These are phyloP conservation scores for Tholera decimalis DNA, from an alignment of 2,888 invertebrate species.

Conservation along the genomic window DNA sequence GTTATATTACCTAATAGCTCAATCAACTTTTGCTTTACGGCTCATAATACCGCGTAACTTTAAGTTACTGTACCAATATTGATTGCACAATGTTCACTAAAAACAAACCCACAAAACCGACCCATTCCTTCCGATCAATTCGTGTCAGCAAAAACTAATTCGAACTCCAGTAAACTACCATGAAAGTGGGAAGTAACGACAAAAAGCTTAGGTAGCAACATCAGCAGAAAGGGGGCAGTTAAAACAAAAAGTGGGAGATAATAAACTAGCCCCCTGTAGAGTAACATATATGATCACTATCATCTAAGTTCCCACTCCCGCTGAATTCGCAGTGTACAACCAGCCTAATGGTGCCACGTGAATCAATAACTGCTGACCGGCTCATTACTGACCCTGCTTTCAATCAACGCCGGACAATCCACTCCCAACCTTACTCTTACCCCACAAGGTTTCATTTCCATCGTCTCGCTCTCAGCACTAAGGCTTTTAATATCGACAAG, in stretches of 20 bases:
- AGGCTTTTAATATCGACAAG: constrained; percentile 78
- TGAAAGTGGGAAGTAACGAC: constrained; percentile 31
- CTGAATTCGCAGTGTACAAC: constrained; percentile 73
- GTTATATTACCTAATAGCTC: not conserved
- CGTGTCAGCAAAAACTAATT: constrained; percentile 48
- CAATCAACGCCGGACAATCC: constrained; percentile 76
- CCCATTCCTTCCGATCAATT: constrained; percentile 17
- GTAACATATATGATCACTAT: constrained; percentile 65
- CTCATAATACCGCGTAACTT: not conserved
- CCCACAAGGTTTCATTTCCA: constrained; percentile 52
- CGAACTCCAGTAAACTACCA: constrained; percentile 29
- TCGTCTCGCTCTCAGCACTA: constrained; percentile 54
- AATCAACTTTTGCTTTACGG: not conserved
- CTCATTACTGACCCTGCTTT: constrained; percentile 87
- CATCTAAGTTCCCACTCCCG: constrained; percentile 62
- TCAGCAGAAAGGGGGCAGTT: constrained; percentile 54
- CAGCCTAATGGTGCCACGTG: constrained; percentile 82
- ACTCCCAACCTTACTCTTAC: constrained; percentile 64
- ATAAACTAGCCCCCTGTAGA: constrained; percentile 59
- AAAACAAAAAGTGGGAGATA: constrained; percentile 61
- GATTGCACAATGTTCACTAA: not conserved
- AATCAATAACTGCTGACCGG: constrained; percentile 90
- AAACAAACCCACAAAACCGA: constrained; percentile 3
- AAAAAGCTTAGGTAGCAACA: constrained; percentile 53
- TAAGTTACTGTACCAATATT: not conserved